These are phyloP conservation scores for Epinephelus awoara DNA, from an alignment of 2,797 vertebrate species.

Conservation along the genomic window DNA sequence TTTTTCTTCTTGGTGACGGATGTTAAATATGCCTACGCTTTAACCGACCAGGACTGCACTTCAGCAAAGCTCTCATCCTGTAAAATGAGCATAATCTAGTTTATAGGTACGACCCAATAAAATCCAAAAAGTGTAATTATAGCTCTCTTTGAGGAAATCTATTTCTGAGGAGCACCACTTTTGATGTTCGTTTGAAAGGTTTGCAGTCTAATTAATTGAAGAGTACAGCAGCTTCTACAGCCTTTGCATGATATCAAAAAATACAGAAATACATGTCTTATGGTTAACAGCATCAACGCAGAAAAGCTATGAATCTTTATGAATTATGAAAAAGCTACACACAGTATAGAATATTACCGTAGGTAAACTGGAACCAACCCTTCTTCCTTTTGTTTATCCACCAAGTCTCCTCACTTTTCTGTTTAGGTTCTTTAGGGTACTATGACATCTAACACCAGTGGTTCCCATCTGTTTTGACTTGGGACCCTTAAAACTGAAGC, in stretches of 20 bases:
- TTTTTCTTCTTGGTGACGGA: slow-evolving; percentile 17
- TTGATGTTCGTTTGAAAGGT: slow-evolving; percentile 22
- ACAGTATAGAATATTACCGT: no score
- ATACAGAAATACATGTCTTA: not conserved
- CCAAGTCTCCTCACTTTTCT: not conserved
- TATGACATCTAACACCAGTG: not conserved
- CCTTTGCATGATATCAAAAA: slow-evolving; percentile 4
- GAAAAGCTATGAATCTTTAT: not conserved
- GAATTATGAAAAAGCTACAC: not conserved
- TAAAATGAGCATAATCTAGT: slow-evolving; percentile 19
- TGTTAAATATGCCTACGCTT: slow-evolving; percentile 12
- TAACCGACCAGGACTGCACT: slow-evolving; percentile 12
- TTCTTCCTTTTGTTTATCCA: not conserved
- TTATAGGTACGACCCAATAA: slow-evolving; percentile 15
- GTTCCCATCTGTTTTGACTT: not conserved
- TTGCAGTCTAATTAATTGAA: slow-evolving; percentile 34
- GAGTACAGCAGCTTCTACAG: not conserved
- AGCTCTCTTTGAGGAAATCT: slow-evolving; percentile 25
- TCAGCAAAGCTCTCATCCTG: slow-evolving; percentile 6
- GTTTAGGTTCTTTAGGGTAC: not conserved
- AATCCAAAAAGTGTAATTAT: slow-evolving; percentile 19
- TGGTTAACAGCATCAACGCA: no score
- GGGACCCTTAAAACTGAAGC: not conserved
- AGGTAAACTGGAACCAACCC: no score
- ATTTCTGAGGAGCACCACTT: slow-evolving; percentile 30